These are phyloP conservation scores for Drosophila malerkotliana DNA, from an alignment of 1,140 invertebrate genomes.

Conservation along the genomic window DNA sequence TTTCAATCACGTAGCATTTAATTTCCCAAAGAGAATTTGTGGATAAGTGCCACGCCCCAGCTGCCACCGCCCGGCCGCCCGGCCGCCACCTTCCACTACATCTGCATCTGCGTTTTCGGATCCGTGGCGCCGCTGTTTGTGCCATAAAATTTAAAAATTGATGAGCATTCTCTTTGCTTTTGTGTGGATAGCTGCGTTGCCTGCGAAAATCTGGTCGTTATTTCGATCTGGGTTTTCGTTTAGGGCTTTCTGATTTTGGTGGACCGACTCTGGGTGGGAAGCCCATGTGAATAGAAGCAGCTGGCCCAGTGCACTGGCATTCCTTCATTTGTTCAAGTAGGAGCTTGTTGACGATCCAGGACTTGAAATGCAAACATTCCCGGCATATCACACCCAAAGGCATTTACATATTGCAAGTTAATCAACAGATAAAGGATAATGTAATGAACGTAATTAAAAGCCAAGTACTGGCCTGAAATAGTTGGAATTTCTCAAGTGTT, in stretches of 20 bases:
- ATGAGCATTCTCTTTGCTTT: slow-evolving; percentile 53
- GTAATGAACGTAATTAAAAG: not conserved
- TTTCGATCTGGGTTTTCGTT: slow-evolving; percentile 40
- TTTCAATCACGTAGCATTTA: slow-evolving; percentile 66
- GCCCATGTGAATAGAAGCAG: slow-evolving; percentile 38
- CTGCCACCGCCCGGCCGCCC: not conserved
- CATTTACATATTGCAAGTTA: slow-evolving; percentile 10
- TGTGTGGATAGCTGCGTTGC: slow-evolving; percentile 32
- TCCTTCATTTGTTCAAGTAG: slow-evolving; percentile 18
- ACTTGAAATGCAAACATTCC: slow-evolving; percentile 38
- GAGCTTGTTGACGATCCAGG: slow-evolving; percentile 37
- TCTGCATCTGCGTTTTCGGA: slow-evolving; percentile 30
- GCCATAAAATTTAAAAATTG: slow-evolving; percentile 70
- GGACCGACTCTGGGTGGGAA: too few species aligned
- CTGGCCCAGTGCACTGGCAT: slow-evolving; percentile 18
- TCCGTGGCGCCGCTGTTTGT: slow-evolving; percentile 37
- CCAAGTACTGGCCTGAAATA: slow-evolving; percentile 2
- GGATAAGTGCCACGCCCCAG: slow-evolving; percentile 36
- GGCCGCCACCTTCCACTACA: not conserved
- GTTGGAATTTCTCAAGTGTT: not conserved
- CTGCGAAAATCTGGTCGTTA: slow-evolving; percentile 22
- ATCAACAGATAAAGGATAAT: not conserved
- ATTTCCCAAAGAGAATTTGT: slow-evolving; percentile 70
- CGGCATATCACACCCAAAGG: slow-evolving; percentile 10
- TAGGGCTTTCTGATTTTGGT: slow-evolving; percentile 40